These are phyloP conservation scores for Ursus arctos DNA, from an alignment of 2,113 vertebrate species.

Conservation along the genomic window DNA sequence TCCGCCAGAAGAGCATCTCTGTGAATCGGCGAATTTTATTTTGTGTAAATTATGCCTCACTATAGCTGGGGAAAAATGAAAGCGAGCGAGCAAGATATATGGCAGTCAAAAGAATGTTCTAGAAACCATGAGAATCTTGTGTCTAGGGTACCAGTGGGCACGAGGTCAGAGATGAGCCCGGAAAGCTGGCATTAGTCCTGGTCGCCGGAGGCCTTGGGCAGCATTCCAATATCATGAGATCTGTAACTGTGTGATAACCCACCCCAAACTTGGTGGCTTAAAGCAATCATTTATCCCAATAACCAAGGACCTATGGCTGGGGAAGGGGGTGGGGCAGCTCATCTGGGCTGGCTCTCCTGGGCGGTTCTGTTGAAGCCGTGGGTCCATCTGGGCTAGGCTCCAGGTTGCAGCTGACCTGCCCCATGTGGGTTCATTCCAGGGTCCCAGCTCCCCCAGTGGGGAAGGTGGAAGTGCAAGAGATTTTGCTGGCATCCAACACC, in stretches of 20 bases:
- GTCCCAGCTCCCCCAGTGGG: background rate
- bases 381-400: background rate
- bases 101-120: background rate
- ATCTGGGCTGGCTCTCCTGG: accelerated
- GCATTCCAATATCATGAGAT: background rate
- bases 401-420: background rate
- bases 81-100: accelerated
- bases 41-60: background rate
- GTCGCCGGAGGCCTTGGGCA: background rate
- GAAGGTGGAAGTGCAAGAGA: background rate
- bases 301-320: background rate
- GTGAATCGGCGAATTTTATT: background rate
- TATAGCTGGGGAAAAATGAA: background rate
- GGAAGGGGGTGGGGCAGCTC: accelerated
- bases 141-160: background rate
- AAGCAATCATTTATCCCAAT: background rate
- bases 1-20: background rate
- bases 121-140: background rate
- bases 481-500: background rate
- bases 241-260: accelerated
- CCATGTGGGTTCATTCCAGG: background rate
- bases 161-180: background rate
- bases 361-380: background rate
- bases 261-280: background rate
- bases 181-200: background rate